Evolutionary conservation across 2,888 invertebrate genomes (phyloP).

Genomic region (Priocnemis perturbator): DNA sequence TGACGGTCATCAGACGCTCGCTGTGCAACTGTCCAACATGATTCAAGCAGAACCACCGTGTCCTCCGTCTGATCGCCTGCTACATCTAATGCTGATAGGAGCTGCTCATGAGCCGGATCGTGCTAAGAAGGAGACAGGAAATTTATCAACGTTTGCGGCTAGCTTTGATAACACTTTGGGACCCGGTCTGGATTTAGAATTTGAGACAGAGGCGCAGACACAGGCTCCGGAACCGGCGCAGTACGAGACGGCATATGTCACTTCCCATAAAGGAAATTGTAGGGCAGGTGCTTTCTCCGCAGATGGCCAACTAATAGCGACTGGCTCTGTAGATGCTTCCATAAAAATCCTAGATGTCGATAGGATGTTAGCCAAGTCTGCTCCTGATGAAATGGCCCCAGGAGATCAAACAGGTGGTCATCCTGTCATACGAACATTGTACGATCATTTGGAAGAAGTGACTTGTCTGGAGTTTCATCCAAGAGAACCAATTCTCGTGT

Average conservation of each 20-base stretch:
- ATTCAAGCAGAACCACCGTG: constrained; percentile 95
- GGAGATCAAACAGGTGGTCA: constrained; percentile 94
- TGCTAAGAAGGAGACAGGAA: constrained; percentile 78
- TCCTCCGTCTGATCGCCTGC: constrained; percentile 94
- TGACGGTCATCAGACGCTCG: constrained; percentile 96
- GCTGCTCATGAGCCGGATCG: constrained; percentile 89
- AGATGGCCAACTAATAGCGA: constrained; percentile 97
- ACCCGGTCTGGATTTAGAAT: constrained; percentile 93
- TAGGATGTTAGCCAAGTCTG: constrained; percentile 98
- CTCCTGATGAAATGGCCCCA: constrained; percentile 90
- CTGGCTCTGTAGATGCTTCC: constrained; percentile 98
- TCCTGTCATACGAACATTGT: constrained; percentile 97
- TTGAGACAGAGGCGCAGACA: constrained; percentile 95
- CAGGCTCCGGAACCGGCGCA: constrained; percentile 97
- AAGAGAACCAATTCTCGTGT: constrained; percentile 93
- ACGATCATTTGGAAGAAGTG: constrained; percentile 98
- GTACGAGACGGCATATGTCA: constrained; percentile 99
- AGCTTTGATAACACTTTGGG: constrained; percentile 81
- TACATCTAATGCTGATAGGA: constrained; percentile 91
- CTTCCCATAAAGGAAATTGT: constrained; percentile 97
- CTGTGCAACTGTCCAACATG: constrained; percentile 87
- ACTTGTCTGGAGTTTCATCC: constrained; percentile 98
- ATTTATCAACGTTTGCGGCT: constrained; percentile 77
- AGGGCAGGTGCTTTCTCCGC: constrained; percentile 96
- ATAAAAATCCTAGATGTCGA: constrained; percentile 99